Conservation (phyloP, 2,888 invertebrate species). For the Tenthredo notha region DNA sequence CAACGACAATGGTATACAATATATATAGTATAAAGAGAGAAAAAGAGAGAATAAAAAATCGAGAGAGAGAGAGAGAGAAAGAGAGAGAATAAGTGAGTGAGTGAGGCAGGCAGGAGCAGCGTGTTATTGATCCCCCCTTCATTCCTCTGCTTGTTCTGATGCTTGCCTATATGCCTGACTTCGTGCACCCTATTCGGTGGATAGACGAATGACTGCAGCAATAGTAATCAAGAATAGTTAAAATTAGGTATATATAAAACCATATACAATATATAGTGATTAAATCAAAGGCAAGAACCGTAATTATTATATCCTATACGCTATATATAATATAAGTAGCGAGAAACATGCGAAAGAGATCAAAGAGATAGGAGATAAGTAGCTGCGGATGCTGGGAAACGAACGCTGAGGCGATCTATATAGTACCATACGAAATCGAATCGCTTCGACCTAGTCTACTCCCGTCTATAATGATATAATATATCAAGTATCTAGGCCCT, state of each 20-base stretch:
- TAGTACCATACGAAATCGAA: neutral
- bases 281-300: neutral
- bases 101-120: constrained; percentile 63
- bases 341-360: neutral
- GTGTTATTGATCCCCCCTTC: constrained; percentile 77
- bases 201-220: neutral
- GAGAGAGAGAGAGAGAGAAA: neutral
- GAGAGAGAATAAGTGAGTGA: neutral
- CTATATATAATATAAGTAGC: neutral
- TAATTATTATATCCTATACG: constrained; percentile 6
- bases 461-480: neutral
- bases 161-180: constrained; percentile 41
- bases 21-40: neutral
- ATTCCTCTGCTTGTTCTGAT: constrained; percentile 58
- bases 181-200: constrained; percentile 5
- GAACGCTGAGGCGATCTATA: neutral
- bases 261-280: neutral
- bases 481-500: neutral
- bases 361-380: neutral
- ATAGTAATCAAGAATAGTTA: neutral
- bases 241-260: neutral
- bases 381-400: neutral
- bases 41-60: neutral
- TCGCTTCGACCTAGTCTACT: constrained; percentile 24
- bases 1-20: neutral